Evolutionary conservation across 2,113 vertebrate genomes (phyloP).

Genomic region (Tympanuchus pallidicinctus): DNA sequence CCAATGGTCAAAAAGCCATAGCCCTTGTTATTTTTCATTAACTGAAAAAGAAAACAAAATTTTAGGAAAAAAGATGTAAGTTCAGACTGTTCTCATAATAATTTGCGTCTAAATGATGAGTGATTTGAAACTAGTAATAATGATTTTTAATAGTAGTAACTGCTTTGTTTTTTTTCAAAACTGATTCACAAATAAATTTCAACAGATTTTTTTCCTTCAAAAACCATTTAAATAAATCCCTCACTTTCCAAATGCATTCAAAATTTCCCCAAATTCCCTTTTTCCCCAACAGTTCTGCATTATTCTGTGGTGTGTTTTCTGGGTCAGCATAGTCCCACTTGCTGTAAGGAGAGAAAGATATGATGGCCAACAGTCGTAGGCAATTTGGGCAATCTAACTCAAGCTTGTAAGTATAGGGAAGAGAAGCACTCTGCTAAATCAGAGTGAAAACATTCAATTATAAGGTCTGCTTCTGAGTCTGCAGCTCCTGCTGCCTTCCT

Average conservation of each 20-base stretch:
- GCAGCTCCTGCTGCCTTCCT: conserved; percentile 27
- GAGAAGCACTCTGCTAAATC: neutral
- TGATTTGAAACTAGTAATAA: neutral
- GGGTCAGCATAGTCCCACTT: neutral
- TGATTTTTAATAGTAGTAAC: neutral
- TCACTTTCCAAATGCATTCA: neutral
- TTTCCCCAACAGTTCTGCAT: neutral
- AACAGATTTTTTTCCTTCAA: neutral
- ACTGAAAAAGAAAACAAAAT: neutral
- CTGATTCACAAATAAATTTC: neutral
- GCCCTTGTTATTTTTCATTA: neutral
- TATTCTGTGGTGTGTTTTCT: neutral
- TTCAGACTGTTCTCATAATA: neutral
- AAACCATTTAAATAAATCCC: accelerated
- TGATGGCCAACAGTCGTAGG: neutral
- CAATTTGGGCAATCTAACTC: neutral
- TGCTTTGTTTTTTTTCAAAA: neutral
- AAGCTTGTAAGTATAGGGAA: neutral
- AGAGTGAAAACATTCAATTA: conserved; percentile 56
- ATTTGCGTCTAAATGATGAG: neutral
- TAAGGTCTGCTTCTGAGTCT: conserved; percentile 33
- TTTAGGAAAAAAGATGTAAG: neutral
- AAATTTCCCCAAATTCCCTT: neutral
- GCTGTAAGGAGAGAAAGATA: neutral
- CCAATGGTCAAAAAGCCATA: neutral